A percentile compares a stretch with the other conserved stretches of the same genome.
phyloP scores from a whole-genome alignment of 2,113 vertebrate species.

The Suncus etruscus region DNA sequence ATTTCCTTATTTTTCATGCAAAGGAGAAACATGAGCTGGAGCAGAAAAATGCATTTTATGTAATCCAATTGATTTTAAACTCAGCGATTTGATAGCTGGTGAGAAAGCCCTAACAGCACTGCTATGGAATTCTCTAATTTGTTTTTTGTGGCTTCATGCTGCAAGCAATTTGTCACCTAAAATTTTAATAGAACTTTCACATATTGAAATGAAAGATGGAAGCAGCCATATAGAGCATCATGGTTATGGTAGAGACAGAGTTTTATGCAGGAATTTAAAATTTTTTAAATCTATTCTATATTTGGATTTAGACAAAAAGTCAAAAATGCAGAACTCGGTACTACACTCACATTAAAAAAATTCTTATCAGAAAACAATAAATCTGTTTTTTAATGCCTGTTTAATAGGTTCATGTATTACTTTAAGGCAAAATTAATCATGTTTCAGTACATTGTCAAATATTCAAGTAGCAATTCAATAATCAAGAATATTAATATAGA shows the following conservation, averaged over 20 bases:
- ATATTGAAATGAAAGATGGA: slow-evolving; percentile 77
- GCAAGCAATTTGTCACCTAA: slow-evolving; percentile 81
- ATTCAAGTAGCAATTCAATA: slow-evolving; percentile 63
- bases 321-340: slow-evolving; percentile 57
- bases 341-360: slow-evolving; percentile 45
- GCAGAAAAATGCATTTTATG: slow-evolving; percentile 71
- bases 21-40: slow-evolving; percentile 69
- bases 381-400: slow-evolving; percentile 70
- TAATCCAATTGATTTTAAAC: slow-evolving; percentile 80
- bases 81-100: slow-evolving; percentile 59
- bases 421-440: slow-evolving; percentile 62
- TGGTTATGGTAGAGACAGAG: slow-evolving; percentile 34
- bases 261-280: slow-evolving; percentile 66
- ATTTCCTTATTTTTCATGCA: slow-evolving; percentile 71
- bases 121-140: slow-evolving; percentile 73
- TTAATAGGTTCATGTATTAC: slow-evolving; percentile 56
- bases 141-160: slow-evolving; percentile 73
- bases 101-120: slow-evolving; percentile 48
- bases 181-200: slow-evolving; percentile 75
- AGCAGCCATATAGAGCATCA: slow-evolving; percentile 64
- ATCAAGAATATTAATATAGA: slow-evolving; percentile 20
- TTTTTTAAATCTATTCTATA: slow-evolving; percentile 73
- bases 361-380: slow-evolving; percentile 73
- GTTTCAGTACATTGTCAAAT: slow-evolving; percentile 71
- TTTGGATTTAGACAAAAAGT: slow-evolving; percentile 72